Percentiles rank a stretch among this genome's conserved stretches.
Conservation (phyloP, 2,888 invertebrate species). For the Tineola bisselliella region DNA sequence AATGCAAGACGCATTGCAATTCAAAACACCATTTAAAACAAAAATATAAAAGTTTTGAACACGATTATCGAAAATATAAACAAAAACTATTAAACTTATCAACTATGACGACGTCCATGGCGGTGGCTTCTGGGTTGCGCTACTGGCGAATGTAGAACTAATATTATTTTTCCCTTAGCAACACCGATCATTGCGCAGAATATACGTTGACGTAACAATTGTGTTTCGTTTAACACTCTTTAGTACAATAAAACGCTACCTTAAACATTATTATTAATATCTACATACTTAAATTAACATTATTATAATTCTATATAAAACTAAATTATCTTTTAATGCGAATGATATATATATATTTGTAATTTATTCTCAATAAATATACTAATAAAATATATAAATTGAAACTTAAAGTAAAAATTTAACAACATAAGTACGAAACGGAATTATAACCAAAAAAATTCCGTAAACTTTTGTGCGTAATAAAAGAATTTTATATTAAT, state of each 20-base stretch:
- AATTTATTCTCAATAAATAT: no score
- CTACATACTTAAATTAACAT: no score
- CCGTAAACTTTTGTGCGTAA: no score
- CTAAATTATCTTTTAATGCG: no score
- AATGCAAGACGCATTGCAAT: slow-evolving; percentile 24
- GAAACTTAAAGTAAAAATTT: no score
- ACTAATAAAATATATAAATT: no score
- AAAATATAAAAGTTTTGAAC: slow-evolving; percentile 51
- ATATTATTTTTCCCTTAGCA: slow-evolving; percentile 33
- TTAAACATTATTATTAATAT: no score
- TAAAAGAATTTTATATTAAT: no score
- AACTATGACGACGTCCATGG: slow-evolving; percentile 59
- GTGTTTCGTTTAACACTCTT: slow-evolving; percentile 8
- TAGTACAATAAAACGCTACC: not conserved
- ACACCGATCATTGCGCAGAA: slow-evolving; percentile 32
- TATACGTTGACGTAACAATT: slow-evolving; percentile 11
- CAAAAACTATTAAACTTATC: slow-evolving; percentile 53
- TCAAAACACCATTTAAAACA: slow-evolving; percentile 46
- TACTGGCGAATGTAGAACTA: slow-evolving; percentile 50
- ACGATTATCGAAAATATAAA: slow-evolving; percentile 63
- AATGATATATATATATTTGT: no score
- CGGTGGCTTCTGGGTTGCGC: slow-evolving; percentile 52
- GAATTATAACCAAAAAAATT: no score
- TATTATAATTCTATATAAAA: no score
- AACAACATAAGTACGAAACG: no score